These are phyloP conservation scores for Rhea pennata DNA, from an alignment of 2,113 vertebrate species.

Conservation along the genomic window DNA sequence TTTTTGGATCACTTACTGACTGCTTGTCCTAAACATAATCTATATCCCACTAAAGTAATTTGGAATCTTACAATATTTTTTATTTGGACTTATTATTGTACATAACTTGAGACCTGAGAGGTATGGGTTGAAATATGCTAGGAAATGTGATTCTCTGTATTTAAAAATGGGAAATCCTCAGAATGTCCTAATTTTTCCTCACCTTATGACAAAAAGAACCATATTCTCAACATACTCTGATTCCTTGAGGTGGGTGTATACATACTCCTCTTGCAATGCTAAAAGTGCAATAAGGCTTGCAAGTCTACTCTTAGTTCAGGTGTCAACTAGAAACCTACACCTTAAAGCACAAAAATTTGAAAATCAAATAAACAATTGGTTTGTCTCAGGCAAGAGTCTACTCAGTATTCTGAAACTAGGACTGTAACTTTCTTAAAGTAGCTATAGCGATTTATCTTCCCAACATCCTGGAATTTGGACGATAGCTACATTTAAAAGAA, in stretches of 20 bases:
- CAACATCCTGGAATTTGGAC: background rate
- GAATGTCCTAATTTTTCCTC: background rate
- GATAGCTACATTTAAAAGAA: background rate
- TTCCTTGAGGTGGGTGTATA: background rate
- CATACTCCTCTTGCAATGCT: accelerated
- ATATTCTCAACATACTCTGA: background rate
- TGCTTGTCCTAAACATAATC: background rate
- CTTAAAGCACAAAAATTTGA: background rate
- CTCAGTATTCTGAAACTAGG: background rate
- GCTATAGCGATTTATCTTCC: background rate
- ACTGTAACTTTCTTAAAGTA: background rate
- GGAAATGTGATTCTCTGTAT: background rate
- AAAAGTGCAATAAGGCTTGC: background rate
- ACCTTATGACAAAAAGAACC: background rate
- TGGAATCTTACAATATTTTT: background rate
- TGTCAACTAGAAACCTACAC: background rate
- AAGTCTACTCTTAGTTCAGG: background rate
- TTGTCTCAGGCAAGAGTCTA: background rate
- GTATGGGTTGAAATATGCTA: background rate
- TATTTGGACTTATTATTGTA: background rate
- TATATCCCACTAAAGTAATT: background rate
- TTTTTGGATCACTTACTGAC: background rate
- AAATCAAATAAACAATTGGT: background rate
- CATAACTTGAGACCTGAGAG: background rate
- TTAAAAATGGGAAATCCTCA: background rate